Conservation (phyloP, 2,797 vertebrate genomes). For the Tragelaphus eurycerus region DNA sequence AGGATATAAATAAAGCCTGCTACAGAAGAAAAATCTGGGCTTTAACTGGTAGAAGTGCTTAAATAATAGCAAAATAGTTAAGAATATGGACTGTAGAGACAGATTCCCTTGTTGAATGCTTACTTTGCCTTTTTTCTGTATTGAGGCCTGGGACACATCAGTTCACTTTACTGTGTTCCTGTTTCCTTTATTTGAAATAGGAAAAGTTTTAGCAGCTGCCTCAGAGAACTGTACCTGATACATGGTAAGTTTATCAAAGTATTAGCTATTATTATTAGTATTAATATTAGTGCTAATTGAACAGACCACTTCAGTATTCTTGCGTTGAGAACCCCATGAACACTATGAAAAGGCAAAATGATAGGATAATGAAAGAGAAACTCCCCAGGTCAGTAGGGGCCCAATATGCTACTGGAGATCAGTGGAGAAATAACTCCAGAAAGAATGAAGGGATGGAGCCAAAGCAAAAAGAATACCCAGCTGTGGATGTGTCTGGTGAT, state of each 20-base stretch:
- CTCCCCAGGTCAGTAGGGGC: too few species aligned
- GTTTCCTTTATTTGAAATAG: background rate
- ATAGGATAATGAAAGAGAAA: too few species aligned
- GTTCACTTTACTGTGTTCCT: background rate
- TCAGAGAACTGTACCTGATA: background rate
- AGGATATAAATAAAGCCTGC: background rate
- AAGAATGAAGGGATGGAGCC: too few species aligned
- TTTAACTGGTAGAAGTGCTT: background rate
- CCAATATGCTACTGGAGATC: too few species aligned
- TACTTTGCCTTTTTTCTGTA: background rate
- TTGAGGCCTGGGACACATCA: background rate
- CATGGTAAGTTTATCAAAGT: background rate
- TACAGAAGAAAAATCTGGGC: background rate
- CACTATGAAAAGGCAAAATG: too few species aligned
- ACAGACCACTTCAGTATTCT: background rate
- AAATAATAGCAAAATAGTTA: background rate
- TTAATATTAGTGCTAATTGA: background rate
- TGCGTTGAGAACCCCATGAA: too few species aligned
- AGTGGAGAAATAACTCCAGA: too few species aligned
- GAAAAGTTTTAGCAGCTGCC: background rate
- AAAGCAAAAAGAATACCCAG: too few species aligned
- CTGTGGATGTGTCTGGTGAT: too few species aligned
- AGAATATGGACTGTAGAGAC: background rate
- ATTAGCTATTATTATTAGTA: background rate
- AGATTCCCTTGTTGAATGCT: background rate